Percentiles rank a stretch among this genome's conserved stretches.
phyloP scores from a whole-genome alignment of 2,888 invertebrate species.

The Azorinus chamasolen region DNA sequence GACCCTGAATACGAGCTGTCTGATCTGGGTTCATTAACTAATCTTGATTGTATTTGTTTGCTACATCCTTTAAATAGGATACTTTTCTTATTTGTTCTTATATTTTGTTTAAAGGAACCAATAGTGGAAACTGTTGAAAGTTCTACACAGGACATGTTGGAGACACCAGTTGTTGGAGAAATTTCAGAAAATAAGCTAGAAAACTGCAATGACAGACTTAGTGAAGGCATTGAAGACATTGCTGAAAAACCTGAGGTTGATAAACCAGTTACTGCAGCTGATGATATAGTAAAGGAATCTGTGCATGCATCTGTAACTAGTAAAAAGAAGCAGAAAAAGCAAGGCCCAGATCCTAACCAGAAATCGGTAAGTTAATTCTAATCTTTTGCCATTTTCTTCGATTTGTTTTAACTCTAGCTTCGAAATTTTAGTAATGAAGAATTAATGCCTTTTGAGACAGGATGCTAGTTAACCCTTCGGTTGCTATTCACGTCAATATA shows the following conservation, averaged over 20 bases:
- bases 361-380: slow-evolving; percentile 48
- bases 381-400: no score
- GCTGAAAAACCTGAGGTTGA: slow-evolving; percentile 5
- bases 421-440: no score
- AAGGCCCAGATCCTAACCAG: slow-evolving; percentile 46
- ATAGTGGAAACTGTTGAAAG: no score
- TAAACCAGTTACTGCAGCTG: slow-evolving; percentile 7
- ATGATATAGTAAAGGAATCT: background rate
- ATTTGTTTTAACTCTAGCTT: no score
- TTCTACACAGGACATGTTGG: slow-evolving; percentile 1
- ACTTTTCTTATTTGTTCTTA: no score
- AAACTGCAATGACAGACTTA: slow-evolving; percentile 30
- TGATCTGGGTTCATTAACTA: no score
- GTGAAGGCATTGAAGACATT: slow-evolving; percentile 14
- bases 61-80: no score
- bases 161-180: slow-evolving; percentile 9
- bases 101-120: background rate
- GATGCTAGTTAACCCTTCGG: no score
- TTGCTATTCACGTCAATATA: no score
- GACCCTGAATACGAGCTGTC: no score
- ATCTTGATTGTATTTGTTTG: no score
- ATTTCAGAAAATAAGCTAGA: slow-evolving; percentile 1
- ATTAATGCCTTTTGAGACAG: no score
- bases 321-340: slow-evolving; percentile 51
- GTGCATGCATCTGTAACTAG: slow-evolving; percentile 20